A percentile compares a stretch with the other conserved stretches of the same genome.
These are phyloP conservation scores for Atherinomorus stipes DNA, from an alignment of 2,113 vertebrate species.

Conservation along the genomic window DNA sequence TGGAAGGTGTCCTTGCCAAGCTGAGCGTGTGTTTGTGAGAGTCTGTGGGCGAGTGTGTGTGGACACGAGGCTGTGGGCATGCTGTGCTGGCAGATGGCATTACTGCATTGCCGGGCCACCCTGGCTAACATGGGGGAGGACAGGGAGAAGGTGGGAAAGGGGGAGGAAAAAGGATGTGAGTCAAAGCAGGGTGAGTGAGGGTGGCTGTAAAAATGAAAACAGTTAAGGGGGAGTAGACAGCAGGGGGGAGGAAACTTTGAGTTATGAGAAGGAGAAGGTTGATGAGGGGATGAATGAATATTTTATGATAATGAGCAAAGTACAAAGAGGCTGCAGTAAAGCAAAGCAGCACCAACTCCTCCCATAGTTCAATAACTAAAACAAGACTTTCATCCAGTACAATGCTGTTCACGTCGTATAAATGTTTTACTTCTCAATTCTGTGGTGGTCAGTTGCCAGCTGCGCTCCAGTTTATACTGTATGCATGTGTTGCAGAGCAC, in stretches of 20 bases:
- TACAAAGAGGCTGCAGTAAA: slow-evolving; percentile 1
- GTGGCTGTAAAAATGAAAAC: slow-evolving; percentile 51
- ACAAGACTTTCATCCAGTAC: slow-evolving; percentile 29
- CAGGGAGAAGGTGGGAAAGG: slow-evolving; percentile 58
- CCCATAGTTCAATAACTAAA: slow-evolving; percentile 24
- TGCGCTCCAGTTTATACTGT: slow-evolving; percentile 55
- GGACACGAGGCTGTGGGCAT: slow-evolving; percentile 72
- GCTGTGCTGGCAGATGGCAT: slow-evolving; percentile 85
- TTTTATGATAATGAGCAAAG: slow-evolving; percentile 18
- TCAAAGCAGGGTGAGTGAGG: slow-evolving; percentile 52
- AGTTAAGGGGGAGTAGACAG: slow-evolving; percentile 22
- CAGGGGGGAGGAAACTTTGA: slow-evolving; percentile 24
- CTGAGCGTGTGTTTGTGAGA: slow-evolving; percentile 45
- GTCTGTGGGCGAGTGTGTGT: slow-evolving; percentile 58
- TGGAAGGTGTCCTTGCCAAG: slow-evolving; percentile 76
- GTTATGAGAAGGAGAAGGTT: slow-evolving; percentile 30
- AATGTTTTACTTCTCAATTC: slow-evolving; percentile 42
- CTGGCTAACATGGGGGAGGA: slow-evolving; percentile 66
- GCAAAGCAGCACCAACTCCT: slow-evolving; percentile 25
- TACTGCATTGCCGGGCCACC: slow-evolving; percentile 73
- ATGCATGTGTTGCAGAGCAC: slow-evolving; percentile 53
- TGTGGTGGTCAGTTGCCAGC: slow-evolving; percentile 73
- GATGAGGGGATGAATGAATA: slow-evolving; percentile 52
- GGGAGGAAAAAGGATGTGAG: slow-evolving; percentile 49
- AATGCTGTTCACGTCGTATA: slow-evolving; percentile 5